Base-by-base conservation (phyloP, 2,113 vertebrate genomes). In the Plestiodon gilberti region DNA sequence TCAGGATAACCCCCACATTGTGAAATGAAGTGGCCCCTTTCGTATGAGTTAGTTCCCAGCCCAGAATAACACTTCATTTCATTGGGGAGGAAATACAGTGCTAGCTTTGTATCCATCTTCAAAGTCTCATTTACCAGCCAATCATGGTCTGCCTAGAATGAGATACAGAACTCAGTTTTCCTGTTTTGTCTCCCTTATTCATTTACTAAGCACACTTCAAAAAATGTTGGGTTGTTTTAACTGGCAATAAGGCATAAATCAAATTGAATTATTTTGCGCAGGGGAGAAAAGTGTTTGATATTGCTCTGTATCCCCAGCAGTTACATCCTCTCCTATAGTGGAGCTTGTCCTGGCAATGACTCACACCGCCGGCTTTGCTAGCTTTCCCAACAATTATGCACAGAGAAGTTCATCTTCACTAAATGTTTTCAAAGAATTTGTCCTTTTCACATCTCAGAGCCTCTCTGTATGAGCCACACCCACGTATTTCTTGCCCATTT, bases 91-190 rank as follows among this genome's bases (percentile, higher is more conserved):
- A 88, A 81, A 71, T 67, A 52, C 14, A 81, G n/a, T 67, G 57
- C 52, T 62, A 52, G 78, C 18, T 61, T 77, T 91, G 15, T 57
- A 74, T 74, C 38, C 80, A 78, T 67, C 71, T 88, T 81, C 35
- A 61, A 70, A 88, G 87, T 48, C n/a, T 86, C 35, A 4, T 82
- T 92, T 83, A 75, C 80, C 71, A 89, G 70, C 13, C 75, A 35
- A 71, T 35, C n/a, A 13, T 18, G 84, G 82, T 88, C 79, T 89
- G 82, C 82, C 81, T 91, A 87, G 77, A 64, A 84, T 48, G 86
- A 84, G 61, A 75, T 59, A 13, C 78, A 73, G 77, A 90, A 91
- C 11, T 70, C 81, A 22, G 18, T 18, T 73, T 70, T 85, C 62
- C 30, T 55, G 3, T 77, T n/a, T 65, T 28, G 10, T 62, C 10